Evolutionary conservation across 2,113 vertebrate genomes (phyloP), one percentile per base, ranked within the genome.

Genomic region (Zootoca vivipara): DNA sequence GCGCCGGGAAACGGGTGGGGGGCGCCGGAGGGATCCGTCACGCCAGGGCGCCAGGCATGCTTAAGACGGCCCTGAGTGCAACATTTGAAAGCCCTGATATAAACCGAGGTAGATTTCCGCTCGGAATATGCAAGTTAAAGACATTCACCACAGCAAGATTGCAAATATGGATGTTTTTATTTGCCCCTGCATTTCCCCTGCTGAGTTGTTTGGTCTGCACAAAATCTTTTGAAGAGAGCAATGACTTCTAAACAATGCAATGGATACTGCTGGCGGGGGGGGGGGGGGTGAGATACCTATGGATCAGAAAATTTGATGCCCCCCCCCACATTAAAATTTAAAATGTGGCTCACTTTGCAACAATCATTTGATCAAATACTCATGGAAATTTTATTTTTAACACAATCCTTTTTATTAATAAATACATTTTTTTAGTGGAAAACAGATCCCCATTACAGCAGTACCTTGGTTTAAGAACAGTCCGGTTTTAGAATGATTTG

Each of bases 281-380:
- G 94, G 96, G 88, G 92, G 91, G 18, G 38, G 5, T 18, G 35
- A 93, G 96, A 94, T 95, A 94, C 64, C 90, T 91, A 94, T 90
- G 91, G 89, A 82, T 96, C 96, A 96, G 94, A 97, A 97, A 97
- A 88, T 94, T 91, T 94, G 95, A 96, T 94, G 52, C 92, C 56
- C 92, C 93, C 93, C 4, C 8, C 86, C 72, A 90, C 82, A 95
- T 91, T 86, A 28, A 85, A 90, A 80, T 95, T 62, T 75, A 94
- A 96, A 97, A 96, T 94, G 93, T 96, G 93, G 94, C 89, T 89
- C 95, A 91, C 94, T 77, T 91, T 88, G 93, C 95, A 94, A 89
- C 65, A 65, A 88, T 8, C 74, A 90, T 92, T 93, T 95, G 92
- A 94, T 94, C 87, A 91, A 94, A 93, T 93, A 87, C 79, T 94